Evolutionary conservation across 2,888 invertebrate genomes (phyloP).

Genomic region (Hirudinaria manillensis): DNA sequence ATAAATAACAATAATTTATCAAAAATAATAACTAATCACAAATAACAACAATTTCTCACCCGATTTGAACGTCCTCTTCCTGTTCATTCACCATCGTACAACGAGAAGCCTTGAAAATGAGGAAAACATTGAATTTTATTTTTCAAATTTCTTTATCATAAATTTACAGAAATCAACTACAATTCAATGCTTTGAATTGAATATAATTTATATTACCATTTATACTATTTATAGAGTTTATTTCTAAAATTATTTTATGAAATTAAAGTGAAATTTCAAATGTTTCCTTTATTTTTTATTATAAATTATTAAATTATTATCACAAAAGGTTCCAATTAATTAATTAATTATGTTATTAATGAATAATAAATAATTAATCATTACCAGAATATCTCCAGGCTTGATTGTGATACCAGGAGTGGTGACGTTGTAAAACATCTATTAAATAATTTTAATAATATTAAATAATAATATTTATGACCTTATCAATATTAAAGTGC

Average conservation of each 20-base stretch:
- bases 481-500: no score
- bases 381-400: slow-evolving; percentile 49
- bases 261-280: no score
- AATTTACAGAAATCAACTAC: not conserved
- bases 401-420: slow-evolving; percentile 45
- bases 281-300: no score
- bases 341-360: no score
- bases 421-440: slow-evolving; percentile 53
- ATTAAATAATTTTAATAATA: not conserved
- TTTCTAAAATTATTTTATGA: no score
- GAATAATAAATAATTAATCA: not conserved
- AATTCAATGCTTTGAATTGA: not conserved
- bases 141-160: not conserved
- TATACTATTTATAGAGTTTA: not conserved
- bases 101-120: slow-evolving; percentile 65
- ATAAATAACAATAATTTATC: no score
- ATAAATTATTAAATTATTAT: no score
- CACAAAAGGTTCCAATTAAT: no score
- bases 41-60: slow-evolving; percentile 60
- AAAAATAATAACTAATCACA: no score
- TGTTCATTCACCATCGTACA: slow-evolving; percentile 82
- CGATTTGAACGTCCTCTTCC: slow-evolving; percentile 64
- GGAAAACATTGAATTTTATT: not conserved
- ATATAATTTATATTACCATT: not conserved
- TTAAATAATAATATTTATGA: no score